Evolutionary conservation across 2,888 invertebrate species (phyloP).

Genomic region (Timema podura): DNA sequence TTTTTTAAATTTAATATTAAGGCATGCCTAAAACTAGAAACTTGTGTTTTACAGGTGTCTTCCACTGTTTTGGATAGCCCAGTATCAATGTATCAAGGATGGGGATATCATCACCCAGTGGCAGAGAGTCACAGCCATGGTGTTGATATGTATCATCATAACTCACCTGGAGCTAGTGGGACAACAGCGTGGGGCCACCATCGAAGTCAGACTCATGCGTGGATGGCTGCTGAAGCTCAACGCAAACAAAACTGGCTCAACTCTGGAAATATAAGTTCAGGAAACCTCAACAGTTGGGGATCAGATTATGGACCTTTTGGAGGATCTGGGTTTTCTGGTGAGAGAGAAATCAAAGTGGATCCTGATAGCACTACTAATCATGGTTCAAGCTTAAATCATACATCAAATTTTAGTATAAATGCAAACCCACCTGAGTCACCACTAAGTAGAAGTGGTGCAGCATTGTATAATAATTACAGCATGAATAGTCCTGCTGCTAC

Average conservation of each 20-base stretch:
- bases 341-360: constrained; percentile 49
- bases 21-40: too few relatives aligned
- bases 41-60: constrained; percentile 45
- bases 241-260: constrained; percentile 44
- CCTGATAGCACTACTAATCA: constrained; percentile 68
- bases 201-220: constrained; percentile 21
- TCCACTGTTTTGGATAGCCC: constrained; percentile 71
- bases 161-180: constrained; percentile 20
- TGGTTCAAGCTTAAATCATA: constrained; percentile 15
- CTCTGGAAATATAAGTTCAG: constrained; percentile 35
- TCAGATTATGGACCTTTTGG: constrained; percentile 21
- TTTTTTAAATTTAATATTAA: too few relatives aligned
- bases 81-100: constrained; percentile 47
- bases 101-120: constrained; percentile 40
- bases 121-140: constrained; percentile 14
- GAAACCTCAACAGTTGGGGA: constrained; percentile 22
- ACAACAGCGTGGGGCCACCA: constrained; percentile 24
- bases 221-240: constrained; percentile 43
- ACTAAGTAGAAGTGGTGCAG: constrained; percentile 10
- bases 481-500: constrained; percentile 19
- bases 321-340: constrained; percentile 11
- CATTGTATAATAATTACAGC: constrained; percentile 13
- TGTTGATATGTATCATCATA: constrained; percentile 22
- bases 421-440: constrained; percentile 29
- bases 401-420: constrained; percentile 22